A percentile compares a stretch with the other conserved stretches of the same genome.
Conservation (phyloP, 1,140 invertebrate genomes). For the Chionoecetes opilio region DNA sequence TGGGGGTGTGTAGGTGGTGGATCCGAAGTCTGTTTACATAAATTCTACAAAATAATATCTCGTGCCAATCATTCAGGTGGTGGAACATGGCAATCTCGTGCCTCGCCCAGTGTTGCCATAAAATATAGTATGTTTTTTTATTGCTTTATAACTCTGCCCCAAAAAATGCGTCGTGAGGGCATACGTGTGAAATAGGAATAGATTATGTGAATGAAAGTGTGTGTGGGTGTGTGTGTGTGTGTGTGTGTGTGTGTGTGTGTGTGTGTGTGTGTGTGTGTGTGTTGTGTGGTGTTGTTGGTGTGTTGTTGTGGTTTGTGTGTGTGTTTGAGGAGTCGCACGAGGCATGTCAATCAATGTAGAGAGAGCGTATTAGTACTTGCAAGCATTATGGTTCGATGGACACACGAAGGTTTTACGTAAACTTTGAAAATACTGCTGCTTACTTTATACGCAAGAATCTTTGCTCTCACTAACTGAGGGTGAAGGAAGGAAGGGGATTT, state of each 20-base stretch:
- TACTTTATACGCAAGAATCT: not conserved
- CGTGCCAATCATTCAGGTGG: not conserved
- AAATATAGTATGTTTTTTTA: not conserved
- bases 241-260: conserved; percentile 18
- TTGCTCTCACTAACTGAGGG: too few species aligned
- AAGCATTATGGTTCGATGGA: not conserved
- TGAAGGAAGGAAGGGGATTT: not conserved
- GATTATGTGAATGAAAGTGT: not conserved
- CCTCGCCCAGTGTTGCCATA: not conserved
- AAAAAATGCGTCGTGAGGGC: too few species aligned
- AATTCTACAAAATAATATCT: not conserved
- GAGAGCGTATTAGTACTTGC: not conserved
- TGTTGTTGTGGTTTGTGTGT: not conserved
- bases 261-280: conserved; percentile 14
- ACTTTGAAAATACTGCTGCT: not conserved
- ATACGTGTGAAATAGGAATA: not conserved
- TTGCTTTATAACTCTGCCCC: not conserved
- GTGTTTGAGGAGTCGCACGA: not conserved
- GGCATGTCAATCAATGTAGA: too few species aligned
- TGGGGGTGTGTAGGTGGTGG: not conserved
- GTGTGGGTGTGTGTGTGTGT: not conserved
- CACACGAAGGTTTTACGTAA: not conserved
- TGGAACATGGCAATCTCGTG: not conserved
- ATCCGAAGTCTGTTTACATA: not conserved
- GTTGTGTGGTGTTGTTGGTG: too few species aligned